These are phyloP conservation scores for Tachystola acroxantha DNA, from an alignment of 2,888 invertebrate species.

Conservation along the genomic window DNA sequence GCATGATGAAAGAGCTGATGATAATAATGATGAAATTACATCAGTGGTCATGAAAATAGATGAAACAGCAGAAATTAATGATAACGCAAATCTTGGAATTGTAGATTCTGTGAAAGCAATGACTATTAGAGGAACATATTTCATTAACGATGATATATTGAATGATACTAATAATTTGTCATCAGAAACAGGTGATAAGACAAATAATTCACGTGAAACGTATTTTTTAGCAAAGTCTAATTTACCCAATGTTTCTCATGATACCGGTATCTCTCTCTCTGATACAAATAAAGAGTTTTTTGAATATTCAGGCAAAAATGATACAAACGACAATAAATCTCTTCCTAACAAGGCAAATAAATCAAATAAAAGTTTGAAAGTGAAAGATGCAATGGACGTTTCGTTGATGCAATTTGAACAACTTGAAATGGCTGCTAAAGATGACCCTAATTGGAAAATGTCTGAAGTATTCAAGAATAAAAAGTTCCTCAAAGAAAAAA, in stretches of 20 bases:
- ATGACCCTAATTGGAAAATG: conserved; percentile 14
- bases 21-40: background rate
- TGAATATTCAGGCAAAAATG: too few species aligned
- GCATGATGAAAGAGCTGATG: background rate
- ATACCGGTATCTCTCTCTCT: too few species aligned
- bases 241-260: too few species aligned
- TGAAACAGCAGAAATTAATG: too few species aligned
- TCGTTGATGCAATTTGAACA: conserved; percentile 54
- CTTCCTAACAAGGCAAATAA: background rate
- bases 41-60: background rate
- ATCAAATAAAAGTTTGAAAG: conserved; percentile 16
- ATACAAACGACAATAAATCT: too few species aligned
- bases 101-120: too few species aligned
- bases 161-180: background rate
- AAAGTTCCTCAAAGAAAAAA: conserved; percentile 38
- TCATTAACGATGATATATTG: too few species aligned
- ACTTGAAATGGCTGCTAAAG: conserved; percentile 40
- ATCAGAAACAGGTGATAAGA: background rate
- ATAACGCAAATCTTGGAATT: too few species aligned
- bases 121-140: too few species aligned
- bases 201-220: background rate
- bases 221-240: conserved; percentile 1
- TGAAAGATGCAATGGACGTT: too few species aligned
- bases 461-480: conserved; percentile 25
- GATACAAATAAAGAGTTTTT: too few species aligned